Evolutionary conservation across 2,888 invertebrate species (phyloP), one percentile per base, ranked within the genome.

Genomic region (Morpho deidamia): DNA sequence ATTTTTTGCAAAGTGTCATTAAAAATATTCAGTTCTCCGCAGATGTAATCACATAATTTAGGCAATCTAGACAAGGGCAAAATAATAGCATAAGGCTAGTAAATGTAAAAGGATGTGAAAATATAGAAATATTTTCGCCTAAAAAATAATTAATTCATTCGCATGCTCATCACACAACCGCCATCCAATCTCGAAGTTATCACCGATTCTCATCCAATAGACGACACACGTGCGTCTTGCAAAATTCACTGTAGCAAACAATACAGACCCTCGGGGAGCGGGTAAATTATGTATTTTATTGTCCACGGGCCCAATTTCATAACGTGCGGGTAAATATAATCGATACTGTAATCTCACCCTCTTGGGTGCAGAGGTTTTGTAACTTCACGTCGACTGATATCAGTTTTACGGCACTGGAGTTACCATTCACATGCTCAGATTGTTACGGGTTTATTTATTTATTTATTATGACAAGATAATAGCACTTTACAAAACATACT

Each of bases 241-340:
- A 56, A 61, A 70, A 69, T 69, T 67, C 68, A 69, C 68, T 67
- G 60, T 63, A 61, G 65, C 68, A 65, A 68, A 66, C 68, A 65
- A 68, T 67, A 69, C 59, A 59, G 60, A 56, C 54, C 62, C 66
- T 59, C 50, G 39, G 61, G 58, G 59, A 47, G 54, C 53, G 61
- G 59, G 60, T 66, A 69, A 68, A 70, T 72, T 70, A 69, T 67
- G 66, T 69, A 70, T 70, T 72, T 72, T 72, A 72, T 66, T 71
- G 66, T 71, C 63, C 59, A 57, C 61, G 60, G 62, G 65, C 64
- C 68, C 67, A 65, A 68, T 71, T 71, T 70, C 71, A 71, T 71
- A 71, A 68, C 67, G 61, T 60, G 59, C 55, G 59, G 59, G 61
- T 57, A 58, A 52, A 55, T 51, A 62, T 66, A 66, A 63, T 66